Percentiles rank a stretch among this genome's conserved stretches.
Evolutionary conservation across 53 echinoderm and acorn worm genomes (phyloP).

Genomic region (Zoroaster sp.): DNA sequence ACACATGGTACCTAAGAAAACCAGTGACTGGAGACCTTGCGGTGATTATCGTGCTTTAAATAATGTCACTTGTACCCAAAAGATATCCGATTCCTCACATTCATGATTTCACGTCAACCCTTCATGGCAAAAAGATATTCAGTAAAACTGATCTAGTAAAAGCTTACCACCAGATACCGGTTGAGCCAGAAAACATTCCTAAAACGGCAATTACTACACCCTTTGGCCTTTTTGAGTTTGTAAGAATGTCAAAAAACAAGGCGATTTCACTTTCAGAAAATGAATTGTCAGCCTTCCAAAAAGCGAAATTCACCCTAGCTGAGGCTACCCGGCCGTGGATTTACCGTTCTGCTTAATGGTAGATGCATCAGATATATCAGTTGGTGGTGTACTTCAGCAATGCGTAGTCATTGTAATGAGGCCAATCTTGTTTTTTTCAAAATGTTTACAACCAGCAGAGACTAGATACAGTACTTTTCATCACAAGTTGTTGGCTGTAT

Average conservation of each 20-base stretch:
- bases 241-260: background rate
- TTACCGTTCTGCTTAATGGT: constrained; percentile 22
- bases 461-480: constrained; percentile 32
- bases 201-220: too few relatives aligned
- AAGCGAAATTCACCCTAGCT: constrained; percentile 3
- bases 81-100: background rate
- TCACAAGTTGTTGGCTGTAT: constrained; percentile 22
- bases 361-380: background rate
- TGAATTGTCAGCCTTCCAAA: background rate
- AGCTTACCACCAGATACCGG: background rate
- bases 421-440: constrained; percentile 42
- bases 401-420: background rate
- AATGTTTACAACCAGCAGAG: background rate
- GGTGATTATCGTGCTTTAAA: background rate
- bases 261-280: background rate
- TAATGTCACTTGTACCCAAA: background rate
- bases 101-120: background rate
- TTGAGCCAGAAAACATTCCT: background rate
- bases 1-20: too few relatives aligned
- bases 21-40: background rate
- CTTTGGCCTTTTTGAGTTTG: background rate
- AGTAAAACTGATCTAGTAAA: too few relatives aligned
- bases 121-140: background rate
- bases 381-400: constrained; percentile 39
- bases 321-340: background rate